These are phyloP conservation scores for Clytia hemisphaerica DNA, from an alignment of 30 jellyfish, hydroid and myxozoan genomes.

Conservation along the genomic window DNA sequence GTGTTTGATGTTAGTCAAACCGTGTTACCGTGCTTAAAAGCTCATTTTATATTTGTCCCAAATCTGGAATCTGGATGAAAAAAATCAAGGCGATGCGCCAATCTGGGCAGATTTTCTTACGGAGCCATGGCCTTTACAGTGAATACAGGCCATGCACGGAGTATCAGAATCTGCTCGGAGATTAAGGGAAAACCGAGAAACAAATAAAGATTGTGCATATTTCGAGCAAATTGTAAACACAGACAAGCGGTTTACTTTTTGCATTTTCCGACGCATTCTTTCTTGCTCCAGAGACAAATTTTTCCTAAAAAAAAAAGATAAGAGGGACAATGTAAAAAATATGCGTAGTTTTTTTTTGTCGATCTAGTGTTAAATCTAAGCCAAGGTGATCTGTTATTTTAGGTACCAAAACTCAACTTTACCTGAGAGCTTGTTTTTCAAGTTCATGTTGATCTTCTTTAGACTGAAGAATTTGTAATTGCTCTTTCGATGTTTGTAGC, in stretches of 20 bases:
- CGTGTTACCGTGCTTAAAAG: too few relatives aligned
- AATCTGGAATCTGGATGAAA: too few relatives aligned
- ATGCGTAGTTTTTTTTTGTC: not conserved
- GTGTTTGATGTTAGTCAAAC: too few relatives aligned
- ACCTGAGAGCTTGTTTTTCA: constrained; percentile 60
- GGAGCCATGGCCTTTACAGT: too few relatives aligned
- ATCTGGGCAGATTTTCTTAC: too few relatives aligned
- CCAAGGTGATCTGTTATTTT: too few relatives aligned
- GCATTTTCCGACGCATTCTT: constrained; percentile 69
- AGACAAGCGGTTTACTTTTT: constrained; percentile 41
- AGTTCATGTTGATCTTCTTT: constrained; percentile 39
- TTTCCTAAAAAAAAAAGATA: constrained; percentile 29
- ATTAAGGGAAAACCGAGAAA: not conserved
- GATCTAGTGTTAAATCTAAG: not conserved
- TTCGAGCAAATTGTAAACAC: not conserved
- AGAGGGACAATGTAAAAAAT: not conserved
- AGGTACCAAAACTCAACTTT: not conserved
- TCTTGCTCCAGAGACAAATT: constrained; percentile 75
- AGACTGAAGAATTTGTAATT: constrained; percentile 38
- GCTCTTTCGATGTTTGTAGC: constrained; percentile 31
- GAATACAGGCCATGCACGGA: too few relatives aligned
- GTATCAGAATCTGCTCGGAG: not conserved
- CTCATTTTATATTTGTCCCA: too few relatives aligned
- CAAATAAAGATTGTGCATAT: not conserved
- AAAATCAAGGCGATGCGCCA: too few relatives aligned